phyloP scores from a whole-genome alignment of 2,888 invertebrate species.

The Tenthredo livida region DNA sequence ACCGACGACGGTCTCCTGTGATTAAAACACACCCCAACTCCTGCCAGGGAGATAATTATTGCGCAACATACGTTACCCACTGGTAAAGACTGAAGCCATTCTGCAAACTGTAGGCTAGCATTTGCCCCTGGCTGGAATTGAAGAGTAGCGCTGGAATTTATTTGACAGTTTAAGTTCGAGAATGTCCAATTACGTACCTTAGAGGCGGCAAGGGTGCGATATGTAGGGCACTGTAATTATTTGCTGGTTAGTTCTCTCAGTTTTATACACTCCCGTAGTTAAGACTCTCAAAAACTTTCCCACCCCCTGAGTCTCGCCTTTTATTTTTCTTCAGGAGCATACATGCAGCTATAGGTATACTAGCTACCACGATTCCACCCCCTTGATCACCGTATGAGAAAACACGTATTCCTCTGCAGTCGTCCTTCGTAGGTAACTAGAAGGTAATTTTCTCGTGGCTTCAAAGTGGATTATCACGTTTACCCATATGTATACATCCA shows the following conservation, averaged over 20 bases:
- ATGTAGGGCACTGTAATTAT: constrained; percentile 53
- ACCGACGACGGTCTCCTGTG: constrained; percentile 70
- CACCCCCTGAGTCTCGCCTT: not conserved
- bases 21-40: constrained; percentile 69
- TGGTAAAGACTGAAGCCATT: constrained; percentile 57
- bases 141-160: constrained; percentile 72
- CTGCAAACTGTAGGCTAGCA: constrained; percentile 59
- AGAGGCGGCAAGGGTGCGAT: constrained; percentile 54
- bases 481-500: not conserved
- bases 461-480: not conserved
- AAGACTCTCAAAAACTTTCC: constrained; percentile 12
- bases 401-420: not conserved
- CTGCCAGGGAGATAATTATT: constrained; percentile 70
- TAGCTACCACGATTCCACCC: not conserved
- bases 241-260: constrained; percentile 46
- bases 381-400: not conserved
- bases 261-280: constrained; percentile 32
- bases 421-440: constrained; percentile 4
- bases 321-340: not conserved
- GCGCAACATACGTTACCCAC: constrained; percentile 70
- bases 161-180: constrained; percentile 69
- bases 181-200: constrained; percentile 71
- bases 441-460: constrained; percentile 14
- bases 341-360: not conserved
- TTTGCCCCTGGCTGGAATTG: constrained; percentile 66